Percentiles rank a stretch among this genome's conserved stretches.
These are phyloP conservation scores for Chironomus tepperi DNA, from an alignment of 1,140 invertebrate species.

Conservation along the genomic window DNA sequence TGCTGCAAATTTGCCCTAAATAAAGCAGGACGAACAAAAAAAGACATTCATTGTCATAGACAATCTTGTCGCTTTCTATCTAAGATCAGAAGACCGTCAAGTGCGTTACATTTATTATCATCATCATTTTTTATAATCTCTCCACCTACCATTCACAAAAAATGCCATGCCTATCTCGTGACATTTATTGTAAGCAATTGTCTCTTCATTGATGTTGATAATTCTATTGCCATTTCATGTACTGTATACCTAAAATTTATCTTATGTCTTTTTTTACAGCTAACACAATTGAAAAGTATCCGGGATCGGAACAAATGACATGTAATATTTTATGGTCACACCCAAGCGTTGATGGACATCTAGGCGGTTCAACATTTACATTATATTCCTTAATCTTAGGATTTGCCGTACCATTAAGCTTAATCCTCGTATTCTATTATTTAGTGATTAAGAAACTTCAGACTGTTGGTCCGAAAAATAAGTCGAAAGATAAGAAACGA, in stretches of 20 bases:
- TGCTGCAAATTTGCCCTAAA: too few relatives aligned
- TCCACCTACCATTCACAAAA: too few relatives aligned
- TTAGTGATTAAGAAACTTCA: conserved; percentile 85
- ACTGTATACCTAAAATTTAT: not conserved
- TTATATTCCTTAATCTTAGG: conserved; percentile 87
- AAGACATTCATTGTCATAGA: too few relatives aligned
- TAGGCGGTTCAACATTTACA: conserved; percentile 61
- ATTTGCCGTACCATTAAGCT: conserved; percentile 82
- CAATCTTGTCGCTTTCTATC: too few relatives aligned
- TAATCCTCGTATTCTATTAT: conserved; percentile 94
- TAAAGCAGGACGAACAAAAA: too few relatives aligned
- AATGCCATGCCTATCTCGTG: too few relatives aligned
- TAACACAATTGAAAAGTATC: conserved; percentile 48
- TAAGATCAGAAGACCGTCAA: too few relatives aligned
- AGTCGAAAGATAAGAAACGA: conserved; percentile 87
- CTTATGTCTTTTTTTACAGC: conserved; percentile 39
- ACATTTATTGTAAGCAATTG: too few relatives aligned
- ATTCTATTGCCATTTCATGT: too few relatives aligned
- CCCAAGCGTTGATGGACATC: conserved; percentile 42
- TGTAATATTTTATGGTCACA: conserved; percentile 80
- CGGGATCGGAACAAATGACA: conserved; percentile 43
- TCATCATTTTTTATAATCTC: too few relatives aligned
- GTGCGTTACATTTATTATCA: too few relatives aligned
- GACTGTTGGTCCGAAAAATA: conserved; percentile 76
- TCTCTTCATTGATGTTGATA: too few relatives aligned